Conservation (phyloP, 1,140 invertebrate species). For the Neodiprion virginianus region DNA sequence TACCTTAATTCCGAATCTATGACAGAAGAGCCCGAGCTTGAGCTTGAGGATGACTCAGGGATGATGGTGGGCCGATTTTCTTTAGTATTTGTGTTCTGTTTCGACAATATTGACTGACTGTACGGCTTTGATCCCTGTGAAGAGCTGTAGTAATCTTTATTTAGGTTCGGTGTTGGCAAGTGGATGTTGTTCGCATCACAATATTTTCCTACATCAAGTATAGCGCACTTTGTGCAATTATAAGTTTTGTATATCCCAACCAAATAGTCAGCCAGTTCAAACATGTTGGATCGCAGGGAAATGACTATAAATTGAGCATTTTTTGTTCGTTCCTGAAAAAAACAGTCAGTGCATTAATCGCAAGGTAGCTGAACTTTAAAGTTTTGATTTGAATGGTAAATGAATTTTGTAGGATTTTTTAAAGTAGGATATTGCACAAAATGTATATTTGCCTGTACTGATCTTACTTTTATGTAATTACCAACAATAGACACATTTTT, state of each 20-base stretch:
- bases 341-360: constrained; percentile 24
- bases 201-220: constrained; percentile 63
- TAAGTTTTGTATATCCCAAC: constrained; percentile 96
- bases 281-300: constrained; percentile 97
- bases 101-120: not conserved
- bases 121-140: not conserved
- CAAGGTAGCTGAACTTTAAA: no score
- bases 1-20: not conserved
- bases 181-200: not conserved
- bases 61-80: not conserved
- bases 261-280: constrained; percentile 89
- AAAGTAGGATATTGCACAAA: constrained; percentile 12
- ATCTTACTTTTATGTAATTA: constrained; percentile 91
- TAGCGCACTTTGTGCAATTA: constrained; percentile 85
- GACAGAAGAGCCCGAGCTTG: not conserved
- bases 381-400: constrained; percentile 13
- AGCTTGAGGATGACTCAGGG: not conserved
- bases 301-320: constrained; percentile 99
- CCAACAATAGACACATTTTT: constrained; percentile 99
- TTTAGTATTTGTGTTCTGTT: not conserved
- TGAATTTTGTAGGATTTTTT: constrained; percentile 17
- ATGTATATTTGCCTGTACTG: not conserved
- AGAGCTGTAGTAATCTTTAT: not conserved
- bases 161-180: not conserved
- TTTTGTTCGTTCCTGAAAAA: constrained; percentile 86